Base-by-base conservation (phyloP, 1,140 invertebrate species). In the Apis dorsata region DNA sequence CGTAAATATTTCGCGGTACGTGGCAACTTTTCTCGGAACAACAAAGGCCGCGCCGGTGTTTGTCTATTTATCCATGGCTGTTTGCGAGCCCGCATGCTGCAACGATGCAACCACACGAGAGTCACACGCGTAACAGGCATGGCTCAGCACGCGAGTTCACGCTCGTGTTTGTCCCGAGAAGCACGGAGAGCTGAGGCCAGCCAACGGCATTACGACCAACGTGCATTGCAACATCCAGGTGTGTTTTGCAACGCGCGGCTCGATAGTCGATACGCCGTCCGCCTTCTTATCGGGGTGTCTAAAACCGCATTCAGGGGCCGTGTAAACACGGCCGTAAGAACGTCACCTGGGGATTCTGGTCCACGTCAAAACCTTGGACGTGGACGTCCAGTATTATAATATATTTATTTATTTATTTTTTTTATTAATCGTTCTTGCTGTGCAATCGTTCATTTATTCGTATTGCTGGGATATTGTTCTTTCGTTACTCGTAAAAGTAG, bases 221-320 rank as follows among this genome's bases (percentile, higher is more conserved):
- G 72, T n/a, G 73, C 73, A 60, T 88, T 88, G 87, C 87, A 84
- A 88, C 87, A 86, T 60, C 81, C 86, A 88, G 87, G 83, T 88
- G 86, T 88, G 86, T 88, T 88, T 85, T 88, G 83, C 79, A 88
- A 88, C 70, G 59, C 63, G 77, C 68, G 80, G 24, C 62, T 88
- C 74, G 84, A 88, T 88, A 88, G 84, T 84, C 84, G 87, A 88
- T 88, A 88, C 77, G 80, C 66, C 84, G 76, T 74, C 79, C 51
- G 83, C 80, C 84, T 78, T 88, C 81, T 76, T 86, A 88, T 88
- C 81, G 74, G 77, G 77, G 84, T 88, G 81, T 84, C 84, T 86
- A 81, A 88, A 85, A 88, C 59, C 77, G 81, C 81, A 86, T 88
- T 88, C 84, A 88, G 74, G 63, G 78, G 44, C 44, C 84, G 78